Evolutionary conservation across 2,797 vertebrate species (phyloP), one percentile per base, ranked within the genome.

Genomic region (Scolopax rusticola): DNA sequence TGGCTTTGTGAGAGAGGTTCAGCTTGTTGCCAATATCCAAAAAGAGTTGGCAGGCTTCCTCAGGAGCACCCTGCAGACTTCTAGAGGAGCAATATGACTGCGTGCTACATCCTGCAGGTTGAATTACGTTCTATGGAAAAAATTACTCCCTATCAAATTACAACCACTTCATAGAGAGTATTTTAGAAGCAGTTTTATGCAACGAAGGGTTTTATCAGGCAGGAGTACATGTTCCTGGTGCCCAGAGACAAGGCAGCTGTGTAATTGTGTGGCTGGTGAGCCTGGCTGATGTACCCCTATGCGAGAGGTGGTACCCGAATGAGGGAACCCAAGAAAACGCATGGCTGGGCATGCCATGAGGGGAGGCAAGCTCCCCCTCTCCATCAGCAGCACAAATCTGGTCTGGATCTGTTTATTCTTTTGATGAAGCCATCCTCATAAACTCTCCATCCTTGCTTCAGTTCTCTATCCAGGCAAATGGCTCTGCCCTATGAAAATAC

Each of bases 281-380:
- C 69, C 30, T 0, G 13, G 25, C 48, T 76, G 74, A 11, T 27
- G 12, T 80, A 28, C 6, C 0, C 0, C 33, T 23, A 19, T 28
- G n/a, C 17, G 3, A 0, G 50, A 78, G 45, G 61, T 40, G 50
- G 25, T 61, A 69, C 21, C 14, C 8, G 53, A 33, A 12, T 23
- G 3, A 4, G 45, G 43, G 41, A 56, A 41, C 30, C 50, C 32
- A n/a, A 59, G 56, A 50, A 27, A 7, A 4, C 4, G 54, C 50
- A 53, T 9, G 6, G n/a, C 63, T 71, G 27, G 32, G 30, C 14
- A 33, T 33, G 33, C 33, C 33, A 10, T 3, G 25, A 1, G 0
- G 30, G 45, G 53, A 56, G 27, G 9, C 6, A 6, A 38, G 17
- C 40, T 63, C 81, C 30, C 8, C 24, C 17, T 20, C 45, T 14